Conservation (phyloP, 2,113 vertebrate species). For the Lepisosteus osseus region DNA sequence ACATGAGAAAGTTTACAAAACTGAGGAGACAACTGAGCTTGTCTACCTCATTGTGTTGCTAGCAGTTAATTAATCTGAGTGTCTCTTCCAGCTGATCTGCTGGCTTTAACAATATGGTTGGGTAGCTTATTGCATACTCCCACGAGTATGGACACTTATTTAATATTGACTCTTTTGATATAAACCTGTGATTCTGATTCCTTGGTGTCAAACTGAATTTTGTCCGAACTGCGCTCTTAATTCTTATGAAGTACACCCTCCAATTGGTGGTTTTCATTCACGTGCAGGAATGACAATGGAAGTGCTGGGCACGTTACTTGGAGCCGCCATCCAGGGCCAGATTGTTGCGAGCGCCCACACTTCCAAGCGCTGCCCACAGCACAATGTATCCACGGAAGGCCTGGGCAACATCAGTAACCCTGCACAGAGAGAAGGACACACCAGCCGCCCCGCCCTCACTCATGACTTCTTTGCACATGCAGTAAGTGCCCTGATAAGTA, state of each 20-base stretch:
- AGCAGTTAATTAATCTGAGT: no score
- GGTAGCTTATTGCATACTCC: no score
- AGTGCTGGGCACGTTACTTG: constrained; percentile 84
- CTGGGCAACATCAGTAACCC: constrained; percentile 57
- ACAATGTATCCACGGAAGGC: constrained; percentile 52
- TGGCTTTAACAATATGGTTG: no score
- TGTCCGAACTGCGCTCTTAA: no score
- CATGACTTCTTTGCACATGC: constrained; percentile 64
- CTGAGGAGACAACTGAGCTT: no score
- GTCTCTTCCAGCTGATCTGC: no score
- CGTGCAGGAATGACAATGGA: constrained; percentile 89
- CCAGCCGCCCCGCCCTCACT: constrained; percentile 49
- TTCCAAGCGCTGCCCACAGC: constrained; percentile 63
- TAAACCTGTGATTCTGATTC: no score
- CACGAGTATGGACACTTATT: no score
- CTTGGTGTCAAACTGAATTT: no score
- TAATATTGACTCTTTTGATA: no score
- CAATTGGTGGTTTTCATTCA: constrained; percentile 1
- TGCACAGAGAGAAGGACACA: constrained; percentile 30
- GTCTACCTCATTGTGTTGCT: no score
- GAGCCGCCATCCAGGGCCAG: constrained; percentile 87
- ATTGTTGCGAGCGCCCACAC: constrained; percentile 85
- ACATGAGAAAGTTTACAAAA: no score
- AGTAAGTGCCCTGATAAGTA: constrained; percentile 49
- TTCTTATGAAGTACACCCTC: neutral